Base-by-base conservation (phyloP, 30 jellyfish, hydroid and myxozoan genomes). In the Chrysaora quinquecirrha region DNA sequence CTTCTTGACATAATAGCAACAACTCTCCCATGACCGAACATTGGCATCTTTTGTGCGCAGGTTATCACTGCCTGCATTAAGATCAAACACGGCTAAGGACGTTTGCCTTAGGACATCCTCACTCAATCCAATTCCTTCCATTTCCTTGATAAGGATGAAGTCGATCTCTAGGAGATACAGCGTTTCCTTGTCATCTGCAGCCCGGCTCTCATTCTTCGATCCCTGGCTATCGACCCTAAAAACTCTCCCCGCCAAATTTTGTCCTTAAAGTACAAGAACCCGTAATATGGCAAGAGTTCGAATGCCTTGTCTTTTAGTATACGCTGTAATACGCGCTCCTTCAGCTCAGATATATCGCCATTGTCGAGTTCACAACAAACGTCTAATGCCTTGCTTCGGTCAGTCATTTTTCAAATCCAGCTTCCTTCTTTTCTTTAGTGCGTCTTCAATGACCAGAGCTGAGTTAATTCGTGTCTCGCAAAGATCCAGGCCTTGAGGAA, bases 241-340 rank as follows among this genome's bases (percentile, higher is more conserved):
- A 19, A 82, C 64, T 1, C 34, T 0, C 92, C 92, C 21, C 12
- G 50, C 92, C 92, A 82, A 31, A 82, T 68, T 48, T 52, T 54
- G 54, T 82, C 92, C 27, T 82, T 82, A 18, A 71, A 32, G 30
- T 29, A 71, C 61, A 82, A 82, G 12, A 49, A 69, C 0, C 85
- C 85, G 50, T 68, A 62, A 54, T 66, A 84, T 2, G 87, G 87
- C 18, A 65, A 22, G 61, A 84, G 50, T 11, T 63, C 95, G 31
- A 72, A 24, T 1, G 64, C 61, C 27, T 38, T 61, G 21, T 84
- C 83, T 4, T 73, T 48, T 34, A 7, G 78, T 1, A 52, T 19
- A 32, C 34, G 56, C 21, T 4, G 1, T 46, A 61, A 38, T 24
- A 71, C 56, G 0, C 24, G 58, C 6, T 71, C 75, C 28, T 38